Evolutionary conservation across 2,888 invertebrate species (phyloP).

Genomic region (Leptarthrus brevirostris): DNA sequence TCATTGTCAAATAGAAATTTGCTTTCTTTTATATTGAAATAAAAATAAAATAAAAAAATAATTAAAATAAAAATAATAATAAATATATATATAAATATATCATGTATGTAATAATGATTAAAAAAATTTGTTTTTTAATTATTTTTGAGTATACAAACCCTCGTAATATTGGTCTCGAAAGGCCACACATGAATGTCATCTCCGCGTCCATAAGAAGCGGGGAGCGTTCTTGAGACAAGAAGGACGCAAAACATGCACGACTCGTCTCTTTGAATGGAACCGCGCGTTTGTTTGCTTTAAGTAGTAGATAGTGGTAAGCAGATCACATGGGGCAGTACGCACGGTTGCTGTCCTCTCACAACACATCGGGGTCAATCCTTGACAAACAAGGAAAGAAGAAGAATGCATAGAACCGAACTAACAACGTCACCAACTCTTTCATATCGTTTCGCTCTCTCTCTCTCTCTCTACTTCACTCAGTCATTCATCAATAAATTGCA

Average conservation of each 20-base stretch:
- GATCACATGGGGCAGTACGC: too few relatives aligned
- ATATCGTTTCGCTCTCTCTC: neutral
- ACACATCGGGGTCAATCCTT: slow-evolving; percentile 45
- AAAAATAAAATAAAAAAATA: neutral
- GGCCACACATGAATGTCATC: slow-evolving; percentile 23
- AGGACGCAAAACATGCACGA: slow-evolving; percentile 15
- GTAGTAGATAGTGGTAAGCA: slow-evolving; percentile 25
- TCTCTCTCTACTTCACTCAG: neutral
- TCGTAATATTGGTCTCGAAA: slow-evolving; percentile 17
- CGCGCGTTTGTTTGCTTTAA: slow-evolving; percentile 4
- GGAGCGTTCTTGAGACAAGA: slow-evolving; percentile 15
- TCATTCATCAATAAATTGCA: slow-evolving; percentile 16
- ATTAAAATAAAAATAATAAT: neutral
- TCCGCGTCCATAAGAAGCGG: neutral
- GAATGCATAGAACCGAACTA: slow-evolving; percentile 51
- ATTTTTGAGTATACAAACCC: slow-evolving; percentile 42
- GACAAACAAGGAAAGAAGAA: slow-evolving; percentile 53
- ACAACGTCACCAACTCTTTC: slow-evolving; percentile 38
- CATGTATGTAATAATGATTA: too few relatives aligned
- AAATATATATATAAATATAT: too few relatives aligned
- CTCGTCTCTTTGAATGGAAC: slow-evolving; percentile 13
- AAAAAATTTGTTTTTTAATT: slow-evolving; percentile 22
- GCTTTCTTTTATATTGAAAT: neutral
- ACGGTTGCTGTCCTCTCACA: slow-evolving; percentile 44
- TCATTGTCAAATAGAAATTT: neutral